Conservation (phyloP, 1,140 invertebrate species). For the Drosophila tropicalis region DNA sequence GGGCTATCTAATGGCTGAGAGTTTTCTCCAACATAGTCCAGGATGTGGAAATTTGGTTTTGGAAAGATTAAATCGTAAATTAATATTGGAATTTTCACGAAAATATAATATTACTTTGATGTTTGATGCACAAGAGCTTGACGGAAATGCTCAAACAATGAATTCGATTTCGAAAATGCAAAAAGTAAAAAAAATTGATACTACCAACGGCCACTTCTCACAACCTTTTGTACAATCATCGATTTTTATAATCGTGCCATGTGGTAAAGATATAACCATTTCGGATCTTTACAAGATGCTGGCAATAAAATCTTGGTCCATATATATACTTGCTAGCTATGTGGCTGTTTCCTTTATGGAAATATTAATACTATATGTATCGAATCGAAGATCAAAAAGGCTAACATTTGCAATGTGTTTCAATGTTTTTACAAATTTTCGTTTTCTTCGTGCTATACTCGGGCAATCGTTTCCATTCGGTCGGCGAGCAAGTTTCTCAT, state of each 20-base stretch:
- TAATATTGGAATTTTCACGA: not conserved
- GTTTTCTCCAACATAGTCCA: not conserved
- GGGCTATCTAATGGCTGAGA: not conserved
- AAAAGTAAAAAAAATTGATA: not conserved
- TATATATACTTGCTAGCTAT: slow-evolving; percentile 29
- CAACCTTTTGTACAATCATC: not conserved
- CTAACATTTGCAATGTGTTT: slow-evolving; percentile 4
- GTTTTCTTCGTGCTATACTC: slow-evolving; percentile 27
- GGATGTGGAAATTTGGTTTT: not conserved
- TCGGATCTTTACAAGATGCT: slow-evolving; percentile 26
- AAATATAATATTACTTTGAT: not conserved
- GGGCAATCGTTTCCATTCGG: slow-evolving; percentile 30
- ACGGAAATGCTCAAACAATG: not conserved
- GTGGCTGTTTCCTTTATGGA: slow-evolving; percentile 28
- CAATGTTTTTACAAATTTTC: slow-evolving; percentile 35
- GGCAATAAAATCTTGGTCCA: not conserved
- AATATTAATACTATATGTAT: slow-evolving; percentile 11
- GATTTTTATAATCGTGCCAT: slow-evolving; percentile 41
- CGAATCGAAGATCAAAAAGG: not conserved
- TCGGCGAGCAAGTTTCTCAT: not conserved
- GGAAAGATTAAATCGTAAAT: slow-evolving; percentile 1
- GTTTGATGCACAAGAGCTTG: not conserved
- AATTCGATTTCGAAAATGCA: not conserved
- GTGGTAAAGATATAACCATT: slow-evolving; percentile 15
- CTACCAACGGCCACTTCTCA: not conserved